Base-by-base conservation (phyloP, 2,888 invertebrate genomes). In the Trileptium ribeirensis region DNA sequence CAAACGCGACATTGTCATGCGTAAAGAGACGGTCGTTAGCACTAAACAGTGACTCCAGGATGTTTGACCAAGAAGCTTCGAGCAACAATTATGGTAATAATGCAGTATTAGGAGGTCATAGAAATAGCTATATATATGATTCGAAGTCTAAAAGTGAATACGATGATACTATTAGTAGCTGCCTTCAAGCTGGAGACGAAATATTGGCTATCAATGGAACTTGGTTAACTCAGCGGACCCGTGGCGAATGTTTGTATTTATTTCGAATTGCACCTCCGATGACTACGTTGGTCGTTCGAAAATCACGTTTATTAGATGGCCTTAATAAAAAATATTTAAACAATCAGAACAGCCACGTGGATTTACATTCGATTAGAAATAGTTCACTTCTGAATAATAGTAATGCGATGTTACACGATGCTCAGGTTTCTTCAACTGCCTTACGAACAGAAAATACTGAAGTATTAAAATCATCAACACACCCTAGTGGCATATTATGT, bases 161-260 rank as follows among this genome's bases (percentile, higher is more conserved):
- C 8, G 51, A 15, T 15, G 8, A 51, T 15, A 51, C 8, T 51
- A 24, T 15, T 24, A 15, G 51, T 24, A 51, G 51, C 24, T n/a
- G 34, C 3, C 31, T 80, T n/a, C 3, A 74, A 3, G 24, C 38
- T 1, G 79, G 51, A 2, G 79, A 67, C 31, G n/a, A 79, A 38
- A 81, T 81, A 34, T 33, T 81, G 19, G 24, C 33, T 19, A 15
- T 81, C 33, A 79, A 81, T 74, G 79, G 70, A 0, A 24, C 15
- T 1, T 24, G 8, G 1, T 31, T 81, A 36, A 1, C 29, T 1
- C 19, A 1, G 15, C 33, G 15, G 33, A 40, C 67, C 1, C 78
- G 75, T 1, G 37, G 24, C 1, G 70, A 81, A 24, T 81, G 81
- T 67, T 79, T 81, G 79, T n/a, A 67, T 1, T 39, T 67, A 19